Percentiles rank a stretch among this genome's conserved stretches.
Evolutionary conservation across 2,888 invertebrate genomes (phyloP).

Genomic region (Platynereis dumerilii): DNA sequence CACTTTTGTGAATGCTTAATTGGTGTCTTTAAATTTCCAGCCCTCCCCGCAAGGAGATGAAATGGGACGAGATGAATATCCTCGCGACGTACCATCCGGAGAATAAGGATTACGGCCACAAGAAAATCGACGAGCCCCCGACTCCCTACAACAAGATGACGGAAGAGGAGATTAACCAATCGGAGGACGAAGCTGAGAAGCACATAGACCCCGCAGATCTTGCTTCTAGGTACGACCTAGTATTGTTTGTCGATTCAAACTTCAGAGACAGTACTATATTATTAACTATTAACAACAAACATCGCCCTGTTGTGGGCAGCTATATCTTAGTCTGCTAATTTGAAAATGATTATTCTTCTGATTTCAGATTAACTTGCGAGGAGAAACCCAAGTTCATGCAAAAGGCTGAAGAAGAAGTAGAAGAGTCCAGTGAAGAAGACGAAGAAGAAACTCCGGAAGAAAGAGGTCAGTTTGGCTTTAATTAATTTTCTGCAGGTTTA

Average conservation of each 20-base stretch:
- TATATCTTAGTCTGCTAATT: too few relatives aligned
- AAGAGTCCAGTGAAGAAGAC: constrained; percentile 60
- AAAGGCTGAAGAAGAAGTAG: constrained; percentile 39
- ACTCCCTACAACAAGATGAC: constrained; percentile 80
- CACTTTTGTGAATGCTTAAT: too few relatives aligned
- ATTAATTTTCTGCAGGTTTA: too few relatives aligned
- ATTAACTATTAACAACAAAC: too few relatives aligned
- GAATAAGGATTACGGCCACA: constrained; percentile 98
- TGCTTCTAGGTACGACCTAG: constrained; percentile 23
- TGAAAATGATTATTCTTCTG: too few relatives aligned
- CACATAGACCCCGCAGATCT: constrained; percentile 16
- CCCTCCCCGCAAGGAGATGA: constrained; percentile 31
- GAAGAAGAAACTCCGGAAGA: constrained; percentile 72
- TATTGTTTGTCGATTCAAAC: not conserved
- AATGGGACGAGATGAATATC: constrained; percentile 94
- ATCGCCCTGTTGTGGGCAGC: too few relatives aligned
- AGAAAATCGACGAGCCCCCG: constrained; percentile 93
- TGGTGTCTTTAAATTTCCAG: constrained; percentile 1
- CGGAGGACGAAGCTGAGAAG: constrained; percentile 40
- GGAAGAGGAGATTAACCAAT: constrained; percentile 61
- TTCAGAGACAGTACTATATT: too few relatives aligned
- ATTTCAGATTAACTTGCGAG: constrained; percentile 49
- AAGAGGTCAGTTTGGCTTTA: constrained; percentile 64
- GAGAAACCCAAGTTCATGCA: not conserved
- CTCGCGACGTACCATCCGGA: constrained; percentile 96